A percentile compares a stretch with the other conserved stretches of the same genome.
phyloP scores from a whole-genome alignment of 1,140 invertebrate genomes.

The Pseudomyrmex sp. region DNA sequence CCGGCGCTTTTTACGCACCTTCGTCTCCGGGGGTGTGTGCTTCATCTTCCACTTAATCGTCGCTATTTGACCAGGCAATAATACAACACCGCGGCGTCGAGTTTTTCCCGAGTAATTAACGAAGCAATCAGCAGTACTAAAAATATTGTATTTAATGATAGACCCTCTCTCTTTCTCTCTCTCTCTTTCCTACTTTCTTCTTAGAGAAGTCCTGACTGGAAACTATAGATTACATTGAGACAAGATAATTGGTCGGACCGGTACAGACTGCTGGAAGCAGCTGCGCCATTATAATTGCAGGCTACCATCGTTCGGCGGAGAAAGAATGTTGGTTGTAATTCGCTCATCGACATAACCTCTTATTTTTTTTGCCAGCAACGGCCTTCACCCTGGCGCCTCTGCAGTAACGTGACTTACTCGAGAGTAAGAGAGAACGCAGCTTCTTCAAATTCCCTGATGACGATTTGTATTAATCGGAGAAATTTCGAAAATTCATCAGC shows the following conservation, averaged over 20 bases:
- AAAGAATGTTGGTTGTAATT: constrained; percentile 69
- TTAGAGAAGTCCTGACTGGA: constrained; percentile 43
- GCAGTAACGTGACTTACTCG: not conserved
- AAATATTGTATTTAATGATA: constrained; percentile 80
- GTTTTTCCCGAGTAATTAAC: constrained; percentile 70
- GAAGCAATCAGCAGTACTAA: constrained; percentile 72
- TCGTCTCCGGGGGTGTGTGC: not conserved
- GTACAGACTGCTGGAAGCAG: constrained; percentile 67
- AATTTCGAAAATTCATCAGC: not conserved
- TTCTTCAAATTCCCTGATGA: not conserved
- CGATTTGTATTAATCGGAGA: not conserved
- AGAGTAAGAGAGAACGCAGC: not conserved
- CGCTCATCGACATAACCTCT: constrained; percentile 62
- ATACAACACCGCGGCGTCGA: constrained; percentile 16
- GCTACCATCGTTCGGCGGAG: constrained; percentile 52
- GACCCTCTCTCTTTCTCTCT: constrained; percentile 48
- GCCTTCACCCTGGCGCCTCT: constrained; percentile 46
- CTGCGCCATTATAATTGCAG: constrained; percentile 78
- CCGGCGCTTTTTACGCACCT: constrained; percentile 26
- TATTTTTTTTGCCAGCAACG: constrained; percentile 33
- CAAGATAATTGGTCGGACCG: constrained; percentile 75
- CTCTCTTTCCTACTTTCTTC: not conserved
- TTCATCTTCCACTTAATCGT: constrained; percentile 69
- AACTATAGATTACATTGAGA: constrained; percentile 77
- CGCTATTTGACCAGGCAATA: constrained; percentile 50